Evolutionary conservation across 92 coral and sea anemone species (phyloP), one percentile per base, ranked within the genome.

Genomic region (Zoanthus gigantus): DNA sequence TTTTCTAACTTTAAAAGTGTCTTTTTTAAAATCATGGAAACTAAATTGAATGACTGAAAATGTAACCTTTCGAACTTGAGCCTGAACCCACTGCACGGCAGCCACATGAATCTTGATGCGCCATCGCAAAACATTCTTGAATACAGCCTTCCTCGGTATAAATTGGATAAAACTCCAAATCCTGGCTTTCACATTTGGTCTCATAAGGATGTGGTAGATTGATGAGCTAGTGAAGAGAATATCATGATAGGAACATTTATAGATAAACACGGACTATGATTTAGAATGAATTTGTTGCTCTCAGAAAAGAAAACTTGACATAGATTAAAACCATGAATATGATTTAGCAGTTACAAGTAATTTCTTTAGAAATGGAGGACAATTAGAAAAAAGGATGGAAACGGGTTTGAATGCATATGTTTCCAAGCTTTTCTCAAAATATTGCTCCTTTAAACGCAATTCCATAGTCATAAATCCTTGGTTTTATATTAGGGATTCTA

Each of bases 131-230:
- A 23, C 84, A 79, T 48, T 79, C 84, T 0, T 79, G 72, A 0
- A 42, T 4, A 66, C 84, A 79, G 30, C 84, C 84, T 0, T 61
- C 57, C 58, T n/a, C 84, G 9, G 84, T 79, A 67, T 79, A 79
- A 5, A 73, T 17, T 16, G 84, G 72, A 63, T 17, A 79, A 16
- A 37, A 17, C 34, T 34, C 53, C 44, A 79, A 47, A 11, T 10
- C 23, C 74, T 79, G 84, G 14, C 57, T 79, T 61, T 79, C 73
- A 16, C 84, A 79, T 15, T 61, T 63, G 29, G 84, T 79, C 84
- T 61, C 73, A 16, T 61, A 79, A 79, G 84, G 84, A 1, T 34
- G 9, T 42, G 84, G 84, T 63, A 79, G 31, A 48, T 66, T 79
- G 84, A 79, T 17, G 72, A 56, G 14, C 84, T 79, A 68, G 23